Evolutionary conservation across 2,888 invertebrate genomes (phyloP), one percentile per base, ranked within the genome.

Genomic region (Stegana nigrithorax): DNA sequence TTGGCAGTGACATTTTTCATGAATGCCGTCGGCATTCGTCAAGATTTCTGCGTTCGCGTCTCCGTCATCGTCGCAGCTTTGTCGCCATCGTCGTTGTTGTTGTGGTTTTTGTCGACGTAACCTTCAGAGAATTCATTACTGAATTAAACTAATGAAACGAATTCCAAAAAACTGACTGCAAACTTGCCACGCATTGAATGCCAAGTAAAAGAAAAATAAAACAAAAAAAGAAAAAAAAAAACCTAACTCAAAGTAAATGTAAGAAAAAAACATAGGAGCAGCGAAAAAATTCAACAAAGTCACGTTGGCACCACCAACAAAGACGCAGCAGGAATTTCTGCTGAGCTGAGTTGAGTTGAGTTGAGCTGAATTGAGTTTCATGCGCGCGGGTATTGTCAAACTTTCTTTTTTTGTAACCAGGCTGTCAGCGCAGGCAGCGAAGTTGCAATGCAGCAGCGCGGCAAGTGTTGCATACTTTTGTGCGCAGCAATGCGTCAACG

Each of bases 91-190:
- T n/a, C n/a, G n/a, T n/a, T n/a, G n/a, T n/a, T n/a, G n/a, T n/a
- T n/a, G n/a, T n/a, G n/a, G n/a, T n/a, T n/a, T n/a, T n/a, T n/a
- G n/a, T n/a, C n/a, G n/a, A n/a, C n/a, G n/a, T n/a, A 53, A 23
- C 55, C 36, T 47, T 36, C 14, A 23, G 47, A 25, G 47, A 53
- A 56, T 59, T 42, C 50, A 59, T 59, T 59, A 59, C 50, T 36
- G 50, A 59, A 59, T 59, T 59, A 36, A 59, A 59, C 36, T 59
- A 59, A 59, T 59, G 59, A 59, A 59, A 50, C 36, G 36, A 50
- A 50, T 59, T 50, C 50, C 59, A 51, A 36, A n/a, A n/a, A 59
- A 50, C 17, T 47, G 39, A 2, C 39, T 10, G 42, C 50, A 4
- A 23, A 47, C 47, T 47, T 47, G 12, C 25, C 25, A 36, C 10